Conservation (phyloP, 1,140 invertebrate genomes). For the Psix sp. region DNA sequence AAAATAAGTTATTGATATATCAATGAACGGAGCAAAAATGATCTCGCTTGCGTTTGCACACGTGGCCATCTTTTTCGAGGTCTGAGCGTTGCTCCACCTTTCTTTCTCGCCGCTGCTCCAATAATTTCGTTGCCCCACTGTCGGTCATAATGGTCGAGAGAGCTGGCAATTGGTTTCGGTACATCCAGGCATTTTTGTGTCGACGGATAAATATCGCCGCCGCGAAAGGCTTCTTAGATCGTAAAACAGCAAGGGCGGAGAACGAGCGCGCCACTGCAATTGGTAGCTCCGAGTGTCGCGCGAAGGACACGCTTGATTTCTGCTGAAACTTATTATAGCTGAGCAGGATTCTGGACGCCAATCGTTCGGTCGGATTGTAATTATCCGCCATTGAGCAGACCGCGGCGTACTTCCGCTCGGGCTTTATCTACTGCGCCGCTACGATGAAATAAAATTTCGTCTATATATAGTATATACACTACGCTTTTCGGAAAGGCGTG, state of each 20-base stretch:
- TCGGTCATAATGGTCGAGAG: slow-evolving; percentile 37
- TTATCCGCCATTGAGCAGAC: slow-evolving; percentile 47
- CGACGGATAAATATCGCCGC: slow-evolving; percentile 52
- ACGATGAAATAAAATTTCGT: slow-evolving; percentile 20
- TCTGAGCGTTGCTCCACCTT: slow-evolving; percentile 52
- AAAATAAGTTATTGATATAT: slow-evolving; percentile 41
- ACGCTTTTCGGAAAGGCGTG: slow-evolving; percentile 1
- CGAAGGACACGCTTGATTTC: slow-evolving; percentile 54
- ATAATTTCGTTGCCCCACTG: slow-evolving; percentile 54
- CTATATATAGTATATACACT: too few species aligned
- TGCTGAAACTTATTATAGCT: slow-evolving; percentile 53
- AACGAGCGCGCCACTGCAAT: slow-evolving; percentile 67
- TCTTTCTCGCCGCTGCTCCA: slow-evolving; percentile 56
- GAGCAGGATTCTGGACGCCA: slow-evolving; percentile 33
- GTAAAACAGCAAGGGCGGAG: slow-evolving; percentile 65
- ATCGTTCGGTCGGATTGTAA: slow-evolving; percentile 43
- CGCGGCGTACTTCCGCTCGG: slow-evolving; percentile 26
- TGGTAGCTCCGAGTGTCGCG: slow-evolving; percentile 56
- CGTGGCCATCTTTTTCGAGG: slow-evolving; percentile 55
- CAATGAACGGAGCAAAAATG: slow-evolving; percentile 15
- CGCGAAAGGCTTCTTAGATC: slow-evolving; percentile 38
- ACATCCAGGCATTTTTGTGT: slow-evolving; percentile 53
- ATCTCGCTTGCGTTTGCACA: slow-evolving; percentile 13
- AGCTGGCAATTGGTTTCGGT: slow-evolving; percentile 57
- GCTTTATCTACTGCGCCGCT: slow-evolving; percentile 23